Percentiles rank a stretch among this genome's conserved stretches.
Conservation (phyloP, 2,113 vertebrate species). For the Bubo scandiacus region DNA sequence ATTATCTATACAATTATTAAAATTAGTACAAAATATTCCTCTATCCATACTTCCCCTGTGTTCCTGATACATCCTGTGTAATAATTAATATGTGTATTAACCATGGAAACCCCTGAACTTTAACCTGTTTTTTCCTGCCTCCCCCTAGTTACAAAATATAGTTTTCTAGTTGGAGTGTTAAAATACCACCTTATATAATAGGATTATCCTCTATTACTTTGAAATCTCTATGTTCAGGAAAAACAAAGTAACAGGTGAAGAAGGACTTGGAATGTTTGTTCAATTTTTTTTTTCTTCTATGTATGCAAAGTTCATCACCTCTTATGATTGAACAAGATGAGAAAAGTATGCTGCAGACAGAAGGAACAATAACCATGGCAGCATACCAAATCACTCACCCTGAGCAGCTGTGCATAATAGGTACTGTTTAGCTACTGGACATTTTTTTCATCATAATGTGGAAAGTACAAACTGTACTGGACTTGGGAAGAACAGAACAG, state of each 20-base stretch:
- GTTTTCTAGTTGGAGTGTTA: not conserved
- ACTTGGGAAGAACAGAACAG: not conserved
- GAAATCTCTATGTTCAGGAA: not conserved
- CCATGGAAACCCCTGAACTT: not conserved
- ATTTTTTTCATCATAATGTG: not conserved
- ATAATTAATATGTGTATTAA: not conserved
- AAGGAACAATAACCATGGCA: fast-evolving
- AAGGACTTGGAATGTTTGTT: not conserved
- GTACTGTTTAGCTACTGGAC: not conserved
- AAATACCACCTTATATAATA: not conserved
- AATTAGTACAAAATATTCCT: not conserved
- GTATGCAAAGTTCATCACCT: not conserved
- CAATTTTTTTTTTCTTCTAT: not conserved
- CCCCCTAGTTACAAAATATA: not conserved
- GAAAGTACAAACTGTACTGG: not conserved
- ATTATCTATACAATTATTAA: not conserved
- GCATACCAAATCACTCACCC: not conserved
- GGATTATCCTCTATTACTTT: not conserved
- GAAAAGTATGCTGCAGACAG: not conserved
- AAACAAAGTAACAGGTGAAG: not conserved
- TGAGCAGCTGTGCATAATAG: not conserved
- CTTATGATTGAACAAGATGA: not conserved
- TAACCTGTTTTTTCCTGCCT: not conserved
- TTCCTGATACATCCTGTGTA: not conserved
- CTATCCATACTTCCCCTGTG: not conserved